These are phyloP conservation scores for Syngnathus typhle DNA, from an alignment of 2,113 vertebrate genomes.

Conservation along the genomic window DNA sequence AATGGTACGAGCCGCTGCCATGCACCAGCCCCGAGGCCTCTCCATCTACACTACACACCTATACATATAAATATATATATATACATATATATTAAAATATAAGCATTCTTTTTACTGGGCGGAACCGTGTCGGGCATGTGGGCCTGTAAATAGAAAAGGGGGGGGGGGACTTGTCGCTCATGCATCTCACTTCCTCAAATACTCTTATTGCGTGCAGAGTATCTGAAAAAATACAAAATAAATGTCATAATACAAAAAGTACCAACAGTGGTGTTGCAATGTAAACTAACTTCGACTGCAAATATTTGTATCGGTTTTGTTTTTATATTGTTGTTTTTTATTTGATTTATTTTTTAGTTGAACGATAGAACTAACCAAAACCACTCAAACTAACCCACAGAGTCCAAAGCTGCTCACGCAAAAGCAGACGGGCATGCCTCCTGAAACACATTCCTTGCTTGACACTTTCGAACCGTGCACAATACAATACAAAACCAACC, in stretches of 20 bases:
- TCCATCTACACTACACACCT: slow-evolving; percentile 62
- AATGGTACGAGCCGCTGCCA: background rate
- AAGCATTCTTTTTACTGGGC: slow-evolving; percentile 74
- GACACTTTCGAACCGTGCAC: too few relatives aligned
- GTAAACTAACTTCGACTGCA: slow-evolving; percentile 68
- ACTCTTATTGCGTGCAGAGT: slow-evolving; percentile 65
- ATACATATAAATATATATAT: slow-evolving; percentile 52
- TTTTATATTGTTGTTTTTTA: slow-evolving; percentile 27
- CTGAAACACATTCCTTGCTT: too few relatives aligned
- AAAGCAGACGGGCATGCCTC: too few relatives aligned
- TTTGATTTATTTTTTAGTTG: slow-evolving; percentile 10
- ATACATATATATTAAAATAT: slow-evolving; percentile 69
- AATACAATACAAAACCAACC: background rate
- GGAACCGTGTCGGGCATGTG: slow-evolving; percentile 69
- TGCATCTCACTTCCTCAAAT: slow-evolving; percentile 55
- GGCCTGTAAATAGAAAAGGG: slow-evolving; percentile 64
- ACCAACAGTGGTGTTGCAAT: slow-evolving; percentile 44
- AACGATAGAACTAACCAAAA: background rate
- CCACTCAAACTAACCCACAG: background rate
- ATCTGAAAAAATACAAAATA: slow-evolving; percentile 45
- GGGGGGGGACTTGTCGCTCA: slow-evolving; percentile 20
- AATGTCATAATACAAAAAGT: slow-evolving; percentile 30
- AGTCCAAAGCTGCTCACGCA: too few relatives aligned
- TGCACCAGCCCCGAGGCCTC: slow-evolving; percentile 43
- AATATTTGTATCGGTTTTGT: slow-evolving; percentile 61